Conservation (phyloP, 2,888 invertebrate genomes). For the Oscheius sp. region DNA sequence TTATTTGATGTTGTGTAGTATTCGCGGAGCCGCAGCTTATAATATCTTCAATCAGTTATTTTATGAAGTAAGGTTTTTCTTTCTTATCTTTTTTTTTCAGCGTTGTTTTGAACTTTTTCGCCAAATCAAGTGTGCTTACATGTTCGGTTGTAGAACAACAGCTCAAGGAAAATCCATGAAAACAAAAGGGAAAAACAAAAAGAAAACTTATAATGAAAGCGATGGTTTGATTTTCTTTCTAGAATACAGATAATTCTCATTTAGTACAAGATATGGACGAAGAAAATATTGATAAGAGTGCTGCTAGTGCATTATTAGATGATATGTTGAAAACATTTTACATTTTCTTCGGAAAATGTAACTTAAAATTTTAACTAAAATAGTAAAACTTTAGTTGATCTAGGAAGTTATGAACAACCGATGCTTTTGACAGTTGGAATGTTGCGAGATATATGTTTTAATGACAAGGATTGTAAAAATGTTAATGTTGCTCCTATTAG, state of each 20-base stretch:
- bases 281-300: neutral
- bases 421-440: neutral
- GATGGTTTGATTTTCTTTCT: constrained; percentile 10
- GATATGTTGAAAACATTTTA: neutral
- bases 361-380: too few relatives aligned
- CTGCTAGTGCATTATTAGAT: neutral
- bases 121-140: constrained; percentile 2
- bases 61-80: constrained; percentile 8
- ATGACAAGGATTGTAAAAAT: neutral
- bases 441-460: constrained; percentile 15
- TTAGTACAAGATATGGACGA: neutral
- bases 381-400: constrained; percentile 13
- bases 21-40: constrained; percentile 29
- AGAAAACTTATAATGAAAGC: neutral
- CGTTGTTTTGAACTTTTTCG: constrained; percentile 28
- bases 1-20: constrained; percentile 24
- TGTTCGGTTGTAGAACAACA: neutral
- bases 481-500: neutral
- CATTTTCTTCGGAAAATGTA: constrained; percentile 8
- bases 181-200: constrained; percentile 22
- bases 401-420: constrained; percentile 9
- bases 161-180: neutral
- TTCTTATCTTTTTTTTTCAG: constrained; percentile 8
- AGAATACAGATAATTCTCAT: neutral
- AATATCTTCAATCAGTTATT: constrained; percentile 27